A percentile compares a stretch with the other conserved stretches of the same genome.
These are phyloP conservation scores for Pyrgilauda ruficollis DNA, from an alignment of 2,113 vertebrate genomes.

Conservation along the genomic window DNA sequence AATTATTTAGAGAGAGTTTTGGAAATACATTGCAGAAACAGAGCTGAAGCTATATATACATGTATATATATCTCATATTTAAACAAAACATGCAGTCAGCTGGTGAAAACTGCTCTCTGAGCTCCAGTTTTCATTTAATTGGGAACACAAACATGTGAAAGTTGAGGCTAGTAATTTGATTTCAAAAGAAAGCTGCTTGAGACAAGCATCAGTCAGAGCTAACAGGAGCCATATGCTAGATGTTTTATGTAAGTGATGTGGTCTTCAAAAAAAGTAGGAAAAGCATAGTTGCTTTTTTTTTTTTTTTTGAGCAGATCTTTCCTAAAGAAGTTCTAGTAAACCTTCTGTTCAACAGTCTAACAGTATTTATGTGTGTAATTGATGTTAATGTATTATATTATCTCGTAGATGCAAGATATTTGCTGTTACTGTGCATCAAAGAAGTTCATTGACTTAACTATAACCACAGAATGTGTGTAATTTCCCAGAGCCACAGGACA, in stretches of 20 bases:
- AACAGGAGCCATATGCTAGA: constrained; percentile 38
- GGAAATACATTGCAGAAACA: background rate
- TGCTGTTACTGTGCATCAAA: background rate
- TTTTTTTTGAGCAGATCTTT: background rate
- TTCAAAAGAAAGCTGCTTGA: constrained; percentile 54
- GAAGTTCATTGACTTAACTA: background rate
- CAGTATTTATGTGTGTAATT: background rate
- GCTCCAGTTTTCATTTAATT: constrained; percentile 58
- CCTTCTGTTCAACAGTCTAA: constrained; percentile 2
- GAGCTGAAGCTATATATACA: background rate
- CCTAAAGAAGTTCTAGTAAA: background rate
- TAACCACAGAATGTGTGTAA: background rate
- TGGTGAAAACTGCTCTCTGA: constrained; percentile 38
- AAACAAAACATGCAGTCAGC: constrained; percentile 17
- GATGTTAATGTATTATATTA: constrained; percentile 32
- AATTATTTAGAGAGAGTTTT: background rate
- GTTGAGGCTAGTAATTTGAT: constrained; percentile 53
- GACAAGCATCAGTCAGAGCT: constrained; percentile 18
- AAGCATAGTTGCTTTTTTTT: background rate
- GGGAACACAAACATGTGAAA: constrained; percentile 56
- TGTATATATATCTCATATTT: background rate
- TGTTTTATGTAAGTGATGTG: background rate
- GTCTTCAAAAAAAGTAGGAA: background rate
- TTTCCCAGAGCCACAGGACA: constrained; percentile 1
- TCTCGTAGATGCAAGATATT: background rate